phyloP scores from a whole-genome alignment of 2,888 invertebrate species.

The Agapostemon virescens region DNA sequence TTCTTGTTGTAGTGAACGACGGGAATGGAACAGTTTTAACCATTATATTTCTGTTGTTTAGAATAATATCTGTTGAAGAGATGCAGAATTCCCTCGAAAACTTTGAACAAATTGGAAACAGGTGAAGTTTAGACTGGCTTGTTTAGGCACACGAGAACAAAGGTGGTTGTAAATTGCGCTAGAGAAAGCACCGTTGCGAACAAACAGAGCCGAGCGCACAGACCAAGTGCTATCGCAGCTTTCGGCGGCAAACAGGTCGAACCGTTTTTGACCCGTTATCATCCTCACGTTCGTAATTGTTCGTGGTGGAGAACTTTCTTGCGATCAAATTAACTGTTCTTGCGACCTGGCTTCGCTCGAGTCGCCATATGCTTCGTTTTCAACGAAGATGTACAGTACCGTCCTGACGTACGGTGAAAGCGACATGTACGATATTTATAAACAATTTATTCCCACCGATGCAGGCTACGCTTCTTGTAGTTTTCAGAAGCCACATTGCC shows the following conservation, averaged over 20 bases:
- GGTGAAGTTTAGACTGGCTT: conserved; percentile 10
- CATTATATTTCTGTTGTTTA: neutral
- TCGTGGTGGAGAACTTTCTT: conserved; percentile 31
- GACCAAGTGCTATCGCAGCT: conserved; percentile 10
- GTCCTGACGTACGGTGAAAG: neutral
- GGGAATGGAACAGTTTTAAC: neutral
- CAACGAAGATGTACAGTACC: neutral
- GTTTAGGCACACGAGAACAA: conserved; percentile 19
- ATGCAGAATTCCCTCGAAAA: neutral
- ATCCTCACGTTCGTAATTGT: conserved; percentile 36
- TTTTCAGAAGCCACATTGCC: too few species aligned
- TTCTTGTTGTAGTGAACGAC: neutral
- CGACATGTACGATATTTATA: neutral
- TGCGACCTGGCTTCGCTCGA: conserved; percentile 1
- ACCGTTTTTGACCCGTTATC: conserved; percentile 40
- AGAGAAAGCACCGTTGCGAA: conserved; percentile 3
- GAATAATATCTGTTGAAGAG: neutral
- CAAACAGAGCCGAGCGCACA: neutral
- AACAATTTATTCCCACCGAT: neutral
- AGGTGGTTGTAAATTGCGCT: conserved; percentile 28
- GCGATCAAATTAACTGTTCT: conserved; percentile 34
- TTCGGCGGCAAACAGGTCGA: conserved; percentile 37
- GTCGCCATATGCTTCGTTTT: neutral
- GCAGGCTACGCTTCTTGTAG: too few species aligned
- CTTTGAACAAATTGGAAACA: conserved; percentile 16